Base-by-base conservation (phyloP, 2,797 vertebrate species). In the Muscicapa comitata region DNA sequence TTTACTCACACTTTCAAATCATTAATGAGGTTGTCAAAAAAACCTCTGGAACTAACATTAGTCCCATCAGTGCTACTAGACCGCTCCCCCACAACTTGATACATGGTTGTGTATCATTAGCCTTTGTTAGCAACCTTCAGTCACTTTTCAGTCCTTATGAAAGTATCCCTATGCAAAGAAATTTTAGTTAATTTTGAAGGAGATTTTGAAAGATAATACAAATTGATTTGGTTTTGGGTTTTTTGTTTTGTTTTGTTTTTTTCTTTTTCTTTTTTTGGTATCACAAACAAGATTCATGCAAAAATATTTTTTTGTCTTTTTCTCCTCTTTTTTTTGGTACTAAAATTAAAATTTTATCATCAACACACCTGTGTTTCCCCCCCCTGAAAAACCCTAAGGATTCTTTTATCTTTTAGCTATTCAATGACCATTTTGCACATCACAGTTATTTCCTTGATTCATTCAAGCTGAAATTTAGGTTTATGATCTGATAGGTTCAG, bases 1-100 rank as follows among this genome's bases (percentile, higher is more conserved):
- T 93, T 97, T 95, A 89, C 72, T 96, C 66, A 48, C 33, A 58
- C 74, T 84, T 94, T 81, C 77, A 93, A 77, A 68, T 85, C 74
- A 59, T 76, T 93, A 96, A 93, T 76, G 71, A 78, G 66, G n/a
- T 81, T 81, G 77, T 84, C 42, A 92, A 16, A 85, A 83, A 93
- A 75, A 4, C 9, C 53, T 40, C 73, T 76, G 65, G 23, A 92
- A 65, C 53, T 57, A 90, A 43, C 54, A 83, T 29, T 16, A 11
- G 29, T 40, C 38, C 47, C 55, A 95, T 91, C 75, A 63, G 61
- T 9, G 18, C 29, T 68, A 61, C 65, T 37, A 91, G 84, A 53
- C 38, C 76, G 29, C 50, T 93, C 37, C 50, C 21, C 17, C 29
- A 58, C 55, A 65, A 89, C 63, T 57, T 92, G 68, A 77, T 86